These are phyloP conservation scores for Leucosticte australis DNA, from an alignment of 2,113 vertebrate species.

Conservation along the genomic window DNA sequence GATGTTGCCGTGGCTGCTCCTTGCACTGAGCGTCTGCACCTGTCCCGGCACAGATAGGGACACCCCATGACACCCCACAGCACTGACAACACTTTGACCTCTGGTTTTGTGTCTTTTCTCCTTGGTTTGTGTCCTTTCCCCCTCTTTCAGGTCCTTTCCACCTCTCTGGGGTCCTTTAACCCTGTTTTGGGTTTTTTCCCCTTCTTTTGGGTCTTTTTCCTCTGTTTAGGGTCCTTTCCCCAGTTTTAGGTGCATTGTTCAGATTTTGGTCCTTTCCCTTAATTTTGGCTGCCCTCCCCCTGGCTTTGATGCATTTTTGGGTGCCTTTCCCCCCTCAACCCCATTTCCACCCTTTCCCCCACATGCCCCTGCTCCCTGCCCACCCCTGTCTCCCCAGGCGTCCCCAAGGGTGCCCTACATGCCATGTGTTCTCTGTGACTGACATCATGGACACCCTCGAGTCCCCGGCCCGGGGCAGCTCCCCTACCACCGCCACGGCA, in stretches of 20 bases:
- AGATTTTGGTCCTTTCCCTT: background rate
- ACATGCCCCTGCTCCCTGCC: too few relatives aligned
- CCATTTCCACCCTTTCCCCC: background rate
- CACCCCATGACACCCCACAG: background rate
- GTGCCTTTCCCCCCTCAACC: background rate
- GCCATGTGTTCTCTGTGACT: conserved; percentile 42
- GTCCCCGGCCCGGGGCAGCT: background rate
- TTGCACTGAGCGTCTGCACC: background rate
- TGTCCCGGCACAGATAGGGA: background rate
- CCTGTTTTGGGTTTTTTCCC: background rate
- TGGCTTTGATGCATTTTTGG: background rate
- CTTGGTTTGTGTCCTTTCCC: background rate
- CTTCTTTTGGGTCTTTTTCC: background rate
- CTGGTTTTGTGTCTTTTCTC: background rate
- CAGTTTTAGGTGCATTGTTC: accelerated
- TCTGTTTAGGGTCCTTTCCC: background rate
- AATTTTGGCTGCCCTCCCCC: background rate
- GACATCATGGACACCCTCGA: conserved; percentile 68
- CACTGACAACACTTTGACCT: accelerated
- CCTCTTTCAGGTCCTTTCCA: background rate
- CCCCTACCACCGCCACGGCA: too few relatives aligned
- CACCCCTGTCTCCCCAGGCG: conserved; percentile 3
- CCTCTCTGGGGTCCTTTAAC: background rate
- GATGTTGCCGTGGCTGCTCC: background rate
- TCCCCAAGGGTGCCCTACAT: background rate